Evolutionary conservation across 2,797 vertebrate species (phyloP).

Genomic region (Eptatretus atami): DNA sequence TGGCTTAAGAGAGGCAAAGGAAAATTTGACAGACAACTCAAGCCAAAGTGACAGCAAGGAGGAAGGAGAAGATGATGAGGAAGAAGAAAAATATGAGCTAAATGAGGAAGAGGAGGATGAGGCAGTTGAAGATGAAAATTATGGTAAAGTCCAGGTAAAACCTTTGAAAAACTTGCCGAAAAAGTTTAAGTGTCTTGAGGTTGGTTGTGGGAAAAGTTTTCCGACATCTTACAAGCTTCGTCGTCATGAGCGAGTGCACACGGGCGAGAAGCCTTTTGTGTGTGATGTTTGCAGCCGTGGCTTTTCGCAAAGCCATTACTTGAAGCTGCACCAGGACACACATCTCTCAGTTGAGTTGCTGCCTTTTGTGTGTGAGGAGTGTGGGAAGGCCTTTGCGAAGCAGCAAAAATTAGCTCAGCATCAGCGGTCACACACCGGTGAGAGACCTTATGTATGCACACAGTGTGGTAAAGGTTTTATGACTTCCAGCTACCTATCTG

Average conservation of each 20-base stretch:
- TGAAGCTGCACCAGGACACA: conserved; percentile 2
- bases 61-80: no score
- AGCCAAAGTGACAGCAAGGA: no score
- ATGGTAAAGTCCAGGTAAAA: no score
- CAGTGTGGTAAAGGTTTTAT: neutral
- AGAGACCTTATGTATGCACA: conserved; percentile 2
- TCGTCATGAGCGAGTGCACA: conserved; percentile 4
- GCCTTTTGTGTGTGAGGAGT: conserved; percentile 3
- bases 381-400: conserved; percentile 2
- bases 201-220: conserved; percentile 1
- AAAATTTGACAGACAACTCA: no score
- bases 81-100: no score
- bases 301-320: neutral
- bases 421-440: conserved; percentile 1
- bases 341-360: neutral
- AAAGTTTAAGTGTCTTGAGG: conserved; percentile 1
- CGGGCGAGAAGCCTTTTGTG: conserved; percentile 4
- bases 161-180: no score
- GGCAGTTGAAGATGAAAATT: no score
- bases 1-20: no score
- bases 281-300: neutral
- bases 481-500: conserved; percentile 1
- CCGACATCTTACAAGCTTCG: conserved; percentile 1
- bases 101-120: no score
- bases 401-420: conserved; percentile 4